These are phyloP conservation scores for Tichodroma muraria DNA, from an alignment of 2,113 vertebrate genomes.

Conservation along the genomic window DNA sequence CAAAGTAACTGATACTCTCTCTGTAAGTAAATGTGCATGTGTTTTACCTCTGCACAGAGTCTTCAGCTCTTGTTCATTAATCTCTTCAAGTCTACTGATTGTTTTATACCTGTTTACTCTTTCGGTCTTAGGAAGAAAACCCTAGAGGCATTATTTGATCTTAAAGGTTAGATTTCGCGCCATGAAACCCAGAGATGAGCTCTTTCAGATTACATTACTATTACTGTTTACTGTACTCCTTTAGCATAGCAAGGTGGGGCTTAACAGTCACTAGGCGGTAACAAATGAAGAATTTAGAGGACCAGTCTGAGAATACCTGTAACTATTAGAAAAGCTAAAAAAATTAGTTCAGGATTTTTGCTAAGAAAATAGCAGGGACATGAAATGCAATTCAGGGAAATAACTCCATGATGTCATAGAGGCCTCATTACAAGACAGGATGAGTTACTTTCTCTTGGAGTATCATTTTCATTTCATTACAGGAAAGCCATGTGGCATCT, in stretches of 20 bases:
- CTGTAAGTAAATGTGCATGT: background rate
- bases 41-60: background rate
- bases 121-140: background rate
- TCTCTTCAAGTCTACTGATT: background rate
- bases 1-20: background rate
- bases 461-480: background rate
- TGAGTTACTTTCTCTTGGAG: background rate
- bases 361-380: background rate
- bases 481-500: background rate
- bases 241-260: background rate
- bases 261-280: background rate
- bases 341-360: background rate
- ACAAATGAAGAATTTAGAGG: fast-evolving
- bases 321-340: background rate
- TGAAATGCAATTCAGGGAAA: background rate
- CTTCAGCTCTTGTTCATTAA: background rate
- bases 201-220: background rate
- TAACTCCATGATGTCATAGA: background rate
- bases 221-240: background rate
- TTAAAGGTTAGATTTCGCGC: background rate
- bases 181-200: background rate
- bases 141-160: background rate
- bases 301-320: background rate
- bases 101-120: background rate
- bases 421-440: background rate